Base-by-base conservation (phyloP, 2,113 vertebrate genomes). In the Prolemur simus region DNA sequence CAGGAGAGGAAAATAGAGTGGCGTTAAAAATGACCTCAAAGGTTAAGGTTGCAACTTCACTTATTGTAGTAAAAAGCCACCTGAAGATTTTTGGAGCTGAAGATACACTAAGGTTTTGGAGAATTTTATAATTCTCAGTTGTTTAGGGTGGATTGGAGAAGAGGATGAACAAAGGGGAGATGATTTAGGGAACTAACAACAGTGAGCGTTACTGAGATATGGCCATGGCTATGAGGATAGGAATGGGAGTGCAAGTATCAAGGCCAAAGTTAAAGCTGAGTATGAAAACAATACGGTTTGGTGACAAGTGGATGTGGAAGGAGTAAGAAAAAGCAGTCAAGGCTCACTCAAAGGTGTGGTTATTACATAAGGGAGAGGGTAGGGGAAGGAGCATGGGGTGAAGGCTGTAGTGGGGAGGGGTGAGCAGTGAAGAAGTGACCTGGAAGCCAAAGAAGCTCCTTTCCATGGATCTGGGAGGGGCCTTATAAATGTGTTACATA, bases 351-450 rank as follows among this genome's bases (percentile, higher is more conserved):
- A 52, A 37, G 4, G 2, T 85, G 3, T 52, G 27, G 32, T 45
- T 14, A 42, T 52, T 14, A n/a, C 45, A 20, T 47, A 12, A 9
- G 15, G 11, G 5, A 7, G 21, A 7, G 15, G 4, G 12, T 3
- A 8, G 15, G 29, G 12, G 12, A 45, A 18, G 18, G 3, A 20
- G 6, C 13, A n/a, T 11, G 85, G 1, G 27, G n/a, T n/a, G 20
- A 77, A 23, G 5, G 0, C 29, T 17, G 2, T n/a, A 3, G 8
- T 20, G 2, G 23, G 15, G 54, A n/a, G 17, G 2, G 42, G 0
- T 58, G 1, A 17, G 17, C 64, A 52, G 6, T 20, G 21, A 87
- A 74, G 4, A 8, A 58, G 3, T 73, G 73, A 49, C 6, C 13
- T 58, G 18, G 34, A 78, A 32, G 21, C 49, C 29, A 15, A 66